phyloP scores from a whole-genome alignment of 2,888 invertebrate species.

The Stramonita haemastoma region DNA sequence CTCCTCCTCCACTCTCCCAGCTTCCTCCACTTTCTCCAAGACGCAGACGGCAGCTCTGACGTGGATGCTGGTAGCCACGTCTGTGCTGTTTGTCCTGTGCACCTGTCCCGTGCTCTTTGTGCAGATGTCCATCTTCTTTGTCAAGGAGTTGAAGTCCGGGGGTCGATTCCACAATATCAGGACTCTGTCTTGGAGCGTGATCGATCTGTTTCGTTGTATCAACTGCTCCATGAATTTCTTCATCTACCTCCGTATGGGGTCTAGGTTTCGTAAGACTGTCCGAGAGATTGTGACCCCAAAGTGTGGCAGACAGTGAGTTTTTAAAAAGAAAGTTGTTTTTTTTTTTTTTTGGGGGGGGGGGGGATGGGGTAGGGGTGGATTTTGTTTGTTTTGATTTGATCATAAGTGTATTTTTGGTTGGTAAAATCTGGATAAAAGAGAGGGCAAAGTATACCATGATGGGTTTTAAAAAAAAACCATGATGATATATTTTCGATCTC shows the following conservation, averaged over 20 bases:
- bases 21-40: not conserved
- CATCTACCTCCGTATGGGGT: slow-evolving; percentile 23
- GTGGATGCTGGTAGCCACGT: slow-evolving; percentile 11
- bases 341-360: too few species aligned
- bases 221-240: slow-evolving; percentile 31
- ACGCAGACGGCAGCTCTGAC: not conserved
- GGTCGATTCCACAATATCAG: slow-evolving; percentile 22
- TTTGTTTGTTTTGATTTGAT: too few species aligned
- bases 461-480: too few species aligned
- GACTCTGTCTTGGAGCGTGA: not conserved
- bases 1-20: too few species aligned
- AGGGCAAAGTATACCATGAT: too few species aligned
- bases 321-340: too few species aligned
- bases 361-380: too few species aligned
- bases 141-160: slow-evolving; percentile 3
- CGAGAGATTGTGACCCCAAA: not conserved
- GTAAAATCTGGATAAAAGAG: too few species aligned
- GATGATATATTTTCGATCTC: too few species aligned
- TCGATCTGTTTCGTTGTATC: not conserved
- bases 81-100: slow-evolving; percentile 3
- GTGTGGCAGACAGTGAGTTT: not conserved
- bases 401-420: too few species aligned
- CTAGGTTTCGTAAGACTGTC: slow-evolving; percentile 15
- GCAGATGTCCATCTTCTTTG: slow-evolving; percentile 15
- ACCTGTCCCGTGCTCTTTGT: not conserved